These are phyloP conservation scores for Ceyx cyanopectus DNA, from an alignment of 2,113 vertebrate genomes.

Conservation along the genomic window DNA sequence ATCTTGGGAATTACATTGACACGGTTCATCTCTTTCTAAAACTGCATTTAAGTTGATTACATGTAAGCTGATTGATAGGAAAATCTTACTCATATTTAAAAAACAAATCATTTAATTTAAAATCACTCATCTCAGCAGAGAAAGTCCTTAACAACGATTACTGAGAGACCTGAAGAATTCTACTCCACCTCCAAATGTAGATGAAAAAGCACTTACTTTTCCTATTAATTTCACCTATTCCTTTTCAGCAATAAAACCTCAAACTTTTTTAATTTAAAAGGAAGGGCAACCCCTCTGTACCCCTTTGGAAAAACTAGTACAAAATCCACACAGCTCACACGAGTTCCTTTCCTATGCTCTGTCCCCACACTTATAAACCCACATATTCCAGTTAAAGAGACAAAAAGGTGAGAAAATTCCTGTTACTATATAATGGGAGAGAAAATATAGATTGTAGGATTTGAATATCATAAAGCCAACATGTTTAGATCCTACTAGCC, in stretches of 20 bases:
- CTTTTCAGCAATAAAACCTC: not conserved
- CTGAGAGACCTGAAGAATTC: not conserved
- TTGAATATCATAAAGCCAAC: not conserved
- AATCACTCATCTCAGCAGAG: constrained; percentile 4
- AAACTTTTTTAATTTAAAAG: not conserved
- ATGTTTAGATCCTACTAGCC: not conserved
- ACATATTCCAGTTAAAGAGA: constrained; percentile 14
- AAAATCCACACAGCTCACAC: not conserved
- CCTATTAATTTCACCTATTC: not conserved
- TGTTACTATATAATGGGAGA: not conserved
- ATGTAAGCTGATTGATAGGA: constrained; percentile 31
- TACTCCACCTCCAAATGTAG: not conserved
- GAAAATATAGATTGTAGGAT: constrained; percentile 4
- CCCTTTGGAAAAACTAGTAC: not conserved
- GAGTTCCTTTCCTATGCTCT: not conserved
- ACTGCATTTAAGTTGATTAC: constrained; percentile 42
- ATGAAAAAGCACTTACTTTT: not conserved
- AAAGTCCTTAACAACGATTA: constrained; percentile 24
- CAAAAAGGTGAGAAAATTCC: not conserved
- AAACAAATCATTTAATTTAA: constrained; percentile 46
- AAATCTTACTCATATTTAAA: constrained; percentile 37
- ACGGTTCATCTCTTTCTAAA: constrained; percentile 32
- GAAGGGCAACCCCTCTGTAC: not conserved
- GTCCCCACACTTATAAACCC: not conserved
- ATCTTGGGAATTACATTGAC: constrained; percentile 17